These are phyloP conservation scores for Halcyon smyrnensis DNA, from an alignment of 2,797 vertebrate genomes.

Conservation along the genomic window DNA sequence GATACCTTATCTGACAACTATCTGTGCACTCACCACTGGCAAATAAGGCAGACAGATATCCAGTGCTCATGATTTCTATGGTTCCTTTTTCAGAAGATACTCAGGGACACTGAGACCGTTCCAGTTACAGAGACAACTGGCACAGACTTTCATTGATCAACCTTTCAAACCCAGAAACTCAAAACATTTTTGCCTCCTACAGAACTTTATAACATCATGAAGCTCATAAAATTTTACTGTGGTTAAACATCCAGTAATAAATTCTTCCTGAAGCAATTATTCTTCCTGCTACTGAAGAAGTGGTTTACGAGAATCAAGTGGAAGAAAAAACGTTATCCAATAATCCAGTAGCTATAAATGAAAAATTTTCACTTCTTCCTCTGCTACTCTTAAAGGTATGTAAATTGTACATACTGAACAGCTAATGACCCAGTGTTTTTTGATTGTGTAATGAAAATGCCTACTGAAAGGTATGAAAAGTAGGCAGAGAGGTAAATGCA, in stretches of 20 bases:
- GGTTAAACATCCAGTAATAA: slow-evolving; percentile 1
- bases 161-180: not conserved
- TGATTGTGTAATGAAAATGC: not conserved
- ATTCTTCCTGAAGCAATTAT: slow-evolving; percentile 12
- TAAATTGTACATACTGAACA: not conserved
- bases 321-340: not conserved
- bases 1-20: not conserved
- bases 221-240: not conserved
- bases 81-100: not conserved
- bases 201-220: not conserved
- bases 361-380: not conserved
- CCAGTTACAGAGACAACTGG: not conserved
- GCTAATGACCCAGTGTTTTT: not conserved
- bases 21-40: not conserved
- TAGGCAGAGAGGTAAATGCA: not conserved
- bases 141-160: not conserved
- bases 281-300: not conserved
- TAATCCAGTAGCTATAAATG: not conserved
- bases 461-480: not conserved
- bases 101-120: not conserved
- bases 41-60: not conserved
- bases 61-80: not conserved
- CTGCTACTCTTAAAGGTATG: not conserved
- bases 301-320: not conserved
- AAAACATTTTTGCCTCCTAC: not conserved